These are phyloP conservation scores for Bursaphelenchus mucronatus DNA, from an alignment of 1,140 invertebrate genomes.

Conservation along the genomic window DNA sequence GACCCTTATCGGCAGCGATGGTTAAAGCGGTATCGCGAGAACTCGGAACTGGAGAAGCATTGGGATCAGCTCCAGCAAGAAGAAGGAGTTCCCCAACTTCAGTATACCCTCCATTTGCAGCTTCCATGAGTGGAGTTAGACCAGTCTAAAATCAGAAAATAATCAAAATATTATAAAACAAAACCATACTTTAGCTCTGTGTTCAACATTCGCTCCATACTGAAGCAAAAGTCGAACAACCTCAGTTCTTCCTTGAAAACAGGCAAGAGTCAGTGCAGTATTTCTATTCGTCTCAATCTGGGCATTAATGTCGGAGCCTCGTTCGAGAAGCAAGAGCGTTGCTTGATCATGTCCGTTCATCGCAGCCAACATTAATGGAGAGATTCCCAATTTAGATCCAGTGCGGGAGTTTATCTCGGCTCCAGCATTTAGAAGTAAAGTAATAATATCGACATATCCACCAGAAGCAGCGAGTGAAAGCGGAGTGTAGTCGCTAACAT, in stretches of 20 bases:
- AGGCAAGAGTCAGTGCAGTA: conserved; percentile 94
- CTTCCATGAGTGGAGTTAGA: conserved; percentile 96
- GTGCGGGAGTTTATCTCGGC: conserved; percentile 90
- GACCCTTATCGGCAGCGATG: conserved; percentile 97
- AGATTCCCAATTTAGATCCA: conserved; percentile 68
- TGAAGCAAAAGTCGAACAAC: conserved; percentile 91
- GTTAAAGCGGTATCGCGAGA: conserved; percentile 95
- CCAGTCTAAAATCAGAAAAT: conserved; percentile 70
- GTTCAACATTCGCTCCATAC: conserved; percentile 95
- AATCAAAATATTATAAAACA: conserved; percentile 16
- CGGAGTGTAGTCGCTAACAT: conserved; percentile 98
- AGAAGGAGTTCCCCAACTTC: conserved; percentile 91
- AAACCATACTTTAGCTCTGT: conserved; percentile 80
- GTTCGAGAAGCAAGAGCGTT: conserved; percentile 88
- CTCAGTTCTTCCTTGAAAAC: conserved; percentile 97
- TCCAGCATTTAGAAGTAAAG: conserved; percentile 80
- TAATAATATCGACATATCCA: conserved; percentile 97
- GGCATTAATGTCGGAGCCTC: conserved; percentile 99
- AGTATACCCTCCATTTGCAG: conserved; percentile 95
- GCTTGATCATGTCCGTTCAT: conserved; percentile 99
- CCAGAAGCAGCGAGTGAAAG: conserved; percentile 92
- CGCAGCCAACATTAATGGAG: conserved; percentile 94
- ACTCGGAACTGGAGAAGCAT: conserved; percentile 93
- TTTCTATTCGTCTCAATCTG: conserved; percentile 99
- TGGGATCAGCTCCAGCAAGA: conserved; percentile 94